Conservation (phyloP, 1,140 invertebrate species). For the Plectus sambesii region DNA sequence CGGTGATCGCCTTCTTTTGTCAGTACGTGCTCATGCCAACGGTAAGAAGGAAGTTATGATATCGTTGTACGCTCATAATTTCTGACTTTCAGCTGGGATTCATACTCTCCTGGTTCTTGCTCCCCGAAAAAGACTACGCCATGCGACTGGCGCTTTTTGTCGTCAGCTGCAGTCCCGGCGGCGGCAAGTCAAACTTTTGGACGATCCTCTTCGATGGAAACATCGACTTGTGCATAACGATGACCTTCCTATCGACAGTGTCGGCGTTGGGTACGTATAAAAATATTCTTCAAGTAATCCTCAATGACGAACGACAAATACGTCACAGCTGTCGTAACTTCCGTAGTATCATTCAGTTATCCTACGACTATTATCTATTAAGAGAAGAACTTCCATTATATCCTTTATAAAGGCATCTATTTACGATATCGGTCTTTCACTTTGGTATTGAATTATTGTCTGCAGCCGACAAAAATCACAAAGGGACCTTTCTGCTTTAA, state of each 20-base stretch:
- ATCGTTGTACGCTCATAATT: background rate
- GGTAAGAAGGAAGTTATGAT: conserved; percentile 7
- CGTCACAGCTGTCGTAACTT: too few species aligned
- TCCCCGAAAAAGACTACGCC: conserved; percentile 33
- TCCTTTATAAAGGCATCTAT: too few species aligned
- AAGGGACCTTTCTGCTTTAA: too few species aligned
- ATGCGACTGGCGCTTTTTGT: conserved; percentile 48
- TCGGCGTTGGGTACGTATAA: conserved; percentile 59
- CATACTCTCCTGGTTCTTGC: conserved; percentile 18
- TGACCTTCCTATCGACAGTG: conserved; percentile 63
- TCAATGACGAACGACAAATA: too few species aligned
- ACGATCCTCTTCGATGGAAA: conserved; percentile 50
- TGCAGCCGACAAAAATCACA: too few species aligned
- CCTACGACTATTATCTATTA: too few species aligned
- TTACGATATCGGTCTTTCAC: too few species aligned
- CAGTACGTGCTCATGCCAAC: conserved; percentile 49
- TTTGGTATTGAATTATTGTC: too few species aligned
- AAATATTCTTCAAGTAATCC: too few species aligned
- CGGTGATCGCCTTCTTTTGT: conserved; percentile 46
- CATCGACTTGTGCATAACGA: conserved; percentile 48
- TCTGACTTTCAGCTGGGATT: conserved; percentile 23
- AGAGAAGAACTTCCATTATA: too few species aligned
- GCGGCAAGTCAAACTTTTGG: conserved; percentile 50
- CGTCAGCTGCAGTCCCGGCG: conserved; percentile 49
- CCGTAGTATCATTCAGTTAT: too few species aligned